Evolutionary conservation across 2,113 vertebrate genomes (phyloP).

Genomic region (Corvus moneduloides): DNA sequence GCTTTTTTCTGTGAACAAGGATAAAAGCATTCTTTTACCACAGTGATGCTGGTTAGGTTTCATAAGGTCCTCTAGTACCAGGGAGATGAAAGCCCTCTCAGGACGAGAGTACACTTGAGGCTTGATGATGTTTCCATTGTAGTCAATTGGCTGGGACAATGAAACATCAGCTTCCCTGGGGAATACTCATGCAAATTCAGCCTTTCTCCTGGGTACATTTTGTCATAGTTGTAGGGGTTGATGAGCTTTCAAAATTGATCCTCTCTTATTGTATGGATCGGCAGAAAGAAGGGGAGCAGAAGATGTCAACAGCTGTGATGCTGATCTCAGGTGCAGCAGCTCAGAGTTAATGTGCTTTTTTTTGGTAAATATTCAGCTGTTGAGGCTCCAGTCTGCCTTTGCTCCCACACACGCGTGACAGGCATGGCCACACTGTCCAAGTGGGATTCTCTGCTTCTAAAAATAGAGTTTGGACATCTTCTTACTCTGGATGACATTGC

Average conservation of each 20-base stretch:
- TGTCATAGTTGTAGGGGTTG: not conserved
- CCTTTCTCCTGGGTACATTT: not conserved
- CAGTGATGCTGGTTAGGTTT: not conserved
- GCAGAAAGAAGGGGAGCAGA: not conserved
- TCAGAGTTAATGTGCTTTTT: not conserved
- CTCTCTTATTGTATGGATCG: accelerated
- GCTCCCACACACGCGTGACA: accelerated
- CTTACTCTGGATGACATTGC: not conserved
- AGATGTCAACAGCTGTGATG: not conserved
- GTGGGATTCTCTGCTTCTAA: not conserved
- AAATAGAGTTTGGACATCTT: not conserved
- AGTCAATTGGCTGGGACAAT: not conserved
- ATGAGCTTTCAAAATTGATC: not conserved
- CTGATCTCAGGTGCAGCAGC: not conserved
- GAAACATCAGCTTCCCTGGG: not conserved
- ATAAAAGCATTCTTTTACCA: not conserved
- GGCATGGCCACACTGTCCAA: not conserved
- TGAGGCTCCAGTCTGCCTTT: not conserved
- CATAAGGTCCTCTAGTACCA: not conserved
- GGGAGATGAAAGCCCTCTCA: not conserved
- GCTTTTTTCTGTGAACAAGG: not conserved
- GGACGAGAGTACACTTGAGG: not conserved
- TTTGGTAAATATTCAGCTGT: not conserved
- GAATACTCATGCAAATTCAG: not conserved
- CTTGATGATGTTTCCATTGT: not conserved